Conservation (phyloP, 2,797 vertebrate species). For the Hemitrygon akajei region DNA sequence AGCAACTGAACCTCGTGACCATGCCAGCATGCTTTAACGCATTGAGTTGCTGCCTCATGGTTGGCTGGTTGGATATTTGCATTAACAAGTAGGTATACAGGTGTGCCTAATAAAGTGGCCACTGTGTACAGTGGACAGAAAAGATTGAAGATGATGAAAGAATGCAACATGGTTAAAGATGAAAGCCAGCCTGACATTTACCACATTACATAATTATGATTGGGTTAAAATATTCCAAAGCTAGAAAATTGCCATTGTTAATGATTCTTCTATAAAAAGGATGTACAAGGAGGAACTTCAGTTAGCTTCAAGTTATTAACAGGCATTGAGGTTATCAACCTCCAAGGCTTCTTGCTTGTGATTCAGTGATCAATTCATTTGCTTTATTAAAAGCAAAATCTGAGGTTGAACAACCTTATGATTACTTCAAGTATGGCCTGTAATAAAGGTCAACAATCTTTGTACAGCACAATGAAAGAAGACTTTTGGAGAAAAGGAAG, state of each 20-base stretch:
- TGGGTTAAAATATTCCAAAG: neutral
- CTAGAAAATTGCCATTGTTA: neutral
- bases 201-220: neutral
- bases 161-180: neutral
- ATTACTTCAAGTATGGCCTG: no score
- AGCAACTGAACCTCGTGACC: no score
- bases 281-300: neutral
- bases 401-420: neutral
- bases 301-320: neutral
- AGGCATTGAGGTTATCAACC: neutral
- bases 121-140: neutral
- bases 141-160: neutral
- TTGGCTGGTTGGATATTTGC: no score
- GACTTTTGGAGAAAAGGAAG: neutral
- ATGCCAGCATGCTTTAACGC: no score
- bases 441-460: neutral
- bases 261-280: neutral
- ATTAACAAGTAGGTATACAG: no score
- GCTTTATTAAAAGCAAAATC: neutral
- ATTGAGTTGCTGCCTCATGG: no score
- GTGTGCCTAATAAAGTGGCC: no score
- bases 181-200: neutral
- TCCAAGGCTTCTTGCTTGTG: conserved; percentile 6
- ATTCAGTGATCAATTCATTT: neutral
- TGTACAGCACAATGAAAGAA: neutral